These are phyloP conservation scores for Rynchops niger DNA, from an alignment of 2,113 vertebrate genomes.

Conservation along the genomic window DNA sequence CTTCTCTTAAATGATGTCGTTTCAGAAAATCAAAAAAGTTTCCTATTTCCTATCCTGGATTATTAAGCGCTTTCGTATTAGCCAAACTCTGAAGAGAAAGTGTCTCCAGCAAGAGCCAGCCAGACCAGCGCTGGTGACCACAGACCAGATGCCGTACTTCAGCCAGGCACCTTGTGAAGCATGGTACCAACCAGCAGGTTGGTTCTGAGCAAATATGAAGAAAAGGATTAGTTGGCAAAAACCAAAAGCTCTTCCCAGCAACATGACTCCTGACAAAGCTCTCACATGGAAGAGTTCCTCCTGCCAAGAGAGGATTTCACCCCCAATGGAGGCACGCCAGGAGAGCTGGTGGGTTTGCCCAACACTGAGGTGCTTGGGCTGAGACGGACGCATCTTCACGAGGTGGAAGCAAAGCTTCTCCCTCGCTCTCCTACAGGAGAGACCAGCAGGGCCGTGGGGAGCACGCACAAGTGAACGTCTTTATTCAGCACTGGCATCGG, in stretches of 20 bases:
- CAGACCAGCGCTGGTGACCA: not conserved
- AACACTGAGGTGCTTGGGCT: not conserved
- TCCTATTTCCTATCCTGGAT: not conserved
- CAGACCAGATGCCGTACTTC: not conserved
- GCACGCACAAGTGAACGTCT: not conserved
- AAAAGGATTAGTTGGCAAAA: not conserved
- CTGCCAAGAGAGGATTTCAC: not conserved
- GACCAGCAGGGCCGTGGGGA: not conserved
- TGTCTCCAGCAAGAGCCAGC: not conserved
- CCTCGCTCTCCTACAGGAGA: accelerated
- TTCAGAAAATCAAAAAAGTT: not conserved
- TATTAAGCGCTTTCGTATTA: not conserved
- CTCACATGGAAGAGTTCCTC: not conserved
- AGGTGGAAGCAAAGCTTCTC: not conserved
- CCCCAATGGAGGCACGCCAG: not conserved
- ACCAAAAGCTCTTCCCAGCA: not conserved
- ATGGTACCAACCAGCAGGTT: not conserved
- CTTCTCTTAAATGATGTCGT: not conserved
- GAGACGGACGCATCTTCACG: not conserved
- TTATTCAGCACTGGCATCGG: not conserved
- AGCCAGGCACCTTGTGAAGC: not conserved
- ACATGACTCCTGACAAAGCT: not conserved
- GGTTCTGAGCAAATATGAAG: not conserved
- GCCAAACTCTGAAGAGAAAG: not conserved
- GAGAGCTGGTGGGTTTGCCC: not conserved